Conservation (phyloP, 2,888 invertebrate species). For the Acrobasis consociella region DNA sequence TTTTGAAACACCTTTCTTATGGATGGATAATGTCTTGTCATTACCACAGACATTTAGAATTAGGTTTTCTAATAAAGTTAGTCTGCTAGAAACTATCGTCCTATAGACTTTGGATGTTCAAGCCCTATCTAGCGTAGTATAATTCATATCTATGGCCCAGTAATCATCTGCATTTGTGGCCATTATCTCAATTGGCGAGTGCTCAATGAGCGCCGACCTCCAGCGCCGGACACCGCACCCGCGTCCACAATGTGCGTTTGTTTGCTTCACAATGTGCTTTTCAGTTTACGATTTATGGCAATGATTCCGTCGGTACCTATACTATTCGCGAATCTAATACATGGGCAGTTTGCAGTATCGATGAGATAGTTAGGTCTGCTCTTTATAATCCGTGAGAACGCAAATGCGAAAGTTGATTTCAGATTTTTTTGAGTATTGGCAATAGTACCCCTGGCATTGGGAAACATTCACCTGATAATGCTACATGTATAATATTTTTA, state of each 20-base stretch:
- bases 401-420: not conserved
- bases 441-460: no score
- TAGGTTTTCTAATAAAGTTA: no score
- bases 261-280: conserved; percentile 69
- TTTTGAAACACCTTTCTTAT: no score
- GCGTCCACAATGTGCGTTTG: conserved; percentile 63
- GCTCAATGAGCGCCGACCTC: conserved; percentile 73
- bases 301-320: not conserved
- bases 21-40: no score
- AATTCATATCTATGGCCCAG: conserved; percentile 44
- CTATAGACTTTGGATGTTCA: not conserved
- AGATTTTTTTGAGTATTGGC: not conserved
- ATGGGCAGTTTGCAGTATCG: not conserved
- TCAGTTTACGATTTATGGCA: conserved; percentile 40
- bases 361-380: not conserved
- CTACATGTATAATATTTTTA: no score
- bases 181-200: conserved; percentile 80
- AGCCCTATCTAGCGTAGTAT: conserved; percentile 1
- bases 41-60: no score
- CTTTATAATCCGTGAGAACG: not conserved
- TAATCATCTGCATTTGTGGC: conserved; percentile 80
- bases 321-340: not conserved
- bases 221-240: conserved; percentile 74
- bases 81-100: no score
- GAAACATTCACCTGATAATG: no score